These are phyloP conservation scores for Ramazzottius varieornatus DNA, from an alignment of 2,888 invertebrate genomes.

Conservation along the genomic window DNA sequence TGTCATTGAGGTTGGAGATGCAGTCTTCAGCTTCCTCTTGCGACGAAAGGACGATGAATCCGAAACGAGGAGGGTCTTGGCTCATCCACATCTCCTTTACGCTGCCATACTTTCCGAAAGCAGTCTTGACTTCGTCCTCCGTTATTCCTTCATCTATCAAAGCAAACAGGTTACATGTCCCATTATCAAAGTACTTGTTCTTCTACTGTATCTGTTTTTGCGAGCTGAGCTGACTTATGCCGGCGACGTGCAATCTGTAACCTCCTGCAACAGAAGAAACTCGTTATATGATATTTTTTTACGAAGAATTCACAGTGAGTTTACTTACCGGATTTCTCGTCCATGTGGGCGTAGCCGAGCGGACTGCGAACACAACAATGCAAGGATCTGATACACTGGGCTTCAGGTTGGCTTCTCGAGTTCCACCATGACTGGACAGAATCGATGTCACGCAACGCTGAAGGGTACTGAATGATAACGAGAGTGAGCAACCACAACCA, in stretches of 20 bases:
- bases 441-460: too few species aligned
- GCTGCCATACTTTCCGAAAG: neutral
- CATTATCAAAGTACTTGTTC: neutral
- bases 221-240: neutral
- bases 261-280: too few species aligned
- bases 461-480: too few species aligned
- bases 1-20: neutral
- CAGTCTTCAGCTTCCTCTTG: neutral
- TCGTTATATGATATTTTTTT: too few species aligned
- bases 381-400: too few species aligned
- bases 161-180: neutral
- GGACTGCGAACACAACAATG: too few species aligned
- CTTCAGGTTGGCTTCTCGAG: too few species aligned
- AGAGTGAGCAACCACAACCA: too few species aligned
- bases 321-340: too few species aligned
- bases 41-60: neutral
- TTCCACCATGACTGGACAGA: too few species aligned
- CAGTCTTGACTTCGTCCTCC: neutral
- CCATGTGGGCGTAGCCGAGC: neutral
- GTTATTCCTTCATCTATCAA: neutral
- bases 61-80: neutral
- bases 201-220: neutral
- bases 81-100: constrained; percentile 3
- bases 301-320: too few species aligned
- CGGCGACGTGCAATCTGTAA: neutral